Evolutionary conservation across 2,797 vertebrate genomes (phyloP).

Genomic region (Falco concolor): DNA sequence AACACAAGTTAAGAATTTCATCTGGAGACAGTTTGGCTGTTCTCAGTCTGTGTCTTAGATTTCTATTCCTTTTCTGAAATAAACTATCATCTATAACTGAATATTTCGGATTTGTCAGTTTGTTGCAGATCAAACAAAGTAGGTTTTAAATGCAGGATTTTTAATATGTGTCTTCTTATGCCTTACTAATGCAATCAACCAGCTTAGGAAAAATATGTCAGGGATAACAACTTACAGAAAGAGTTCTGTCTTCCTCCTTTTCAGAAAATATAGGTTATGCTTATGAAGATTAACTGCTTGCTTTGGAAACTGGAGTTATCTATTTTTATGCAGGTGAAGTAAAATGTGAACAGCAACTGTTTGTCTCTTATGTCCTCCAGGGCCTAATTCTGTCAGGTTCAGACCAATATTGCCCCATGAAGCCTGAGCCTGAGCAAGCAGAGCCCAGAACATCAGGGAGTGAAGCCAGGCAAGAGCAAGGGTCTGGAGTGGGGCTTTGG

Average conservation of each 20-base stretch:
- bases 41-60: background rate
- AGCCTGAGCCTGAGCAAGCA: background rate
- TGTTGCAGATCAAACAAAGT: conserved; percentile 28
- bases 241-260: background rate
- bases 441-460: background rate
- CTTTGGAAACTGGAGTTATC: background rate
- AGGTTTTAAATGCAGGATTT: conserved; percentile 3
- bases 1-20: background rate
- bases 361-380: background rate
- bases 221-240: conserved; percentile 1
- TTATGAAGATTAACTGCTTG: conserved; percentile 43
- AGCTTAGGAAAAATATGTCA: conserved; percentile 28
- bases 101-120: conserved; percentile 19
- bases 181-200: conserved; percentile 29
- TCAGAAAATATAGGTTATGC: conserved; percentile 43
- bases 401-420: background rate
- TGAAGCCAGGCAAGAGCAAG: background rate
- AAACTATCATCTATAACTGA: background rate
- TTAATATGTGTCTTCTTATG: conserved; percentile 26
- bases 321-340: conserved; percentile 29
- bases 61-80: background rate
- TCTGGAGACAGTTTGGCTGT: background rate
- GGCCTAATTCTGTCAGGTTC: background rate
- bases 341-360: background rate
- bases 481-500: background rate